These are phyloP conservation scores for Vireo altiloquus DNA, from an alignment of 2,113 vertebrate species.

Conservation along the genomic window DNA sequence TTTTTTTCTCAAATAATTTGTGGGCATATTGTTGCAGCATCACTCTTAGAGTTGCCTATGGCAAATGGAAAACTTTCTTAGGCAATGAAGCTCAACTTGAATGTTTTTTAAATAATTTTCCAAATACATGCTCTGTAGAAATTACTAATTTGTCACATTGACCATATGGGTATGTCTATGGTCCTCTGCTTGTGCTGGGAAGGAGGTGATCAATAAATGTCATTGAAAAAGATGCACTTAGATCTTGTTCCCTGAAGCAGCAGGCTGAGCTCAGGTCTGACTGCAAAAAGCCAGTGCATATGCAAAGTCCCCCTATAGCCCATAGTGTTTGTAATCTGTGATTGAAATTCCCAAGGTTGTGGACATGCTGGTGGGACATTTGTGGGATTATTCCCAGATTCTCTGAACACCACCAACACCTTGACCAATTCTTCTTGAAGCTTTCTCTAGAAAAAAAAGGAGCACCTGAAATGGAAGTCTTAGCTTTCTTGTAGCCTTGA, in stretches of 20 bases:
- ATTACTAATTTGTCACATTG: background rate
- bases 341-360: background rate
- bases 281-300: background rate
- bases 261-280: background rate
- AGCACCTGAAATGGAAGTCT: background rate
- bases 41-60: background rate
- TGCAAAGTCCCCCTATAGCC: background rate
- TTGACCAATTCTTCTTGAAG: background rate
- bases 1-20: background rate
- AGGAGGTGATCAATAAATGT: background rate
- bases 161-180: background rate
- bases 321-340: background rate
- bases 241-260: background rate
- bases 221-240: background rate
- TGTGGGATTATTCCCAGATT: background rate
- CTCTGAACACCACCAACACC: background rate
- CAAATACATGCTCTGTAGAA: background rate
- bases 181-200: background rate
- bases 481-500: background rate
- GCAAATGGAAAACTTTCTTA: background rate
- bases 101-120: background rate
- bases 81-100: background rate
- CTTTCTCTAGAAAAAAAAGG: background rate
- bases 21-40: background rate
- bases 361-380: background rate